phyloP scores from a whole-genome alignment of 2,113 vertebrate species.

The Aegypius monachus region DNA sequence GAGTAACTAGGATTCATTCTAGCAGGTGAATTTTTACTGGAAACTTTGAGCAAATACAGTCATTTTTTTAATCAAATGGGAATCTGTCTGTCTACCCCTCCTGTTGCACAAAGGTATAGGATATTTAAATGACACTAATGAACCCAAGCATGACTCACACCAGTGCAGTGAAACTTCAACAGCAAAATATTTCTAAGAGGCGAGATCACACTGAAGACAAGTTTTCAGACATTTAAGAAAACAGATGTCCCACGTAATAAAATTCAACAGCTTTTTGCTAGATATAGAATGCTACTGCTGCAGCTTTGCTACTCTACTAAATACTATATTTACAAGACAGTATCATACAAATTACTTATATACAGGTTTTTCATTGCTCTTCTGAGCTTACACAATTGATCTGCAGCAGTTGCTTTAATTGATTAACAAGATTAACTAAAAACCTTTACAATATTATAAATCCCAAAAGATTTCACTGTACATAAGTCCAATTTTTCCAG shows the following conservation, averaged over 20 bases:
- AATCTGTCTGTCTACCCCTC: neutral
- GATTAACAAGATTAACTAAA: neutral
- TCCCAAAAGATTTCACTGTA: neutral
- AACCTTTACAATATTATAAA: neutral
- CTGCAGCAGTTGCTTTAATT: neutral
- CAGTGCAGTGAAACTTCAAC: neutral
- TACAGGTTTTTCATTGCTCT: neutral
- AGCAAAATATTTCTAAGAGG: neutral
- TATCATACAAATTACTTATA: neutral
- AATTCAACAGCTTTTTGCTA: neutral
- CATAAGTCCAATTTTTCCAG: neutral
- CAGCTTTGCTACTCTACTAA: neutral
- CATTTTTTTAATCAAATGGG: neutral
- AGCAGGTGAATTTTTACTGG: neutral
- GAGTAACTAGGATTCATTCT: neutral
- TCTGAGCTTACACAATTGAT: neutral
- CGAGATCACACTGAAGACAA: neutral
- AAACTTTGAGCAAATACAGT: neutral
- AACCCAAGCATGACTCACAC: neutral
- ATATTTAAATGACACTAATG: neutral
- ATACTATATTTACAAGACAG: neutral
- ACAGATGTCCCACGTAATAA: neutral
- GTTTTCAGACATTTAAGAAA: neutral
- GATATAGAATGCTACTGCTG: neutral
- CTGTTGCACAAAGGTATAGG: neutral